Evolutionary conservation across 2,888 invertebrate species (phyloP).

Genomic region (Latheticus oryzae): DNA sequence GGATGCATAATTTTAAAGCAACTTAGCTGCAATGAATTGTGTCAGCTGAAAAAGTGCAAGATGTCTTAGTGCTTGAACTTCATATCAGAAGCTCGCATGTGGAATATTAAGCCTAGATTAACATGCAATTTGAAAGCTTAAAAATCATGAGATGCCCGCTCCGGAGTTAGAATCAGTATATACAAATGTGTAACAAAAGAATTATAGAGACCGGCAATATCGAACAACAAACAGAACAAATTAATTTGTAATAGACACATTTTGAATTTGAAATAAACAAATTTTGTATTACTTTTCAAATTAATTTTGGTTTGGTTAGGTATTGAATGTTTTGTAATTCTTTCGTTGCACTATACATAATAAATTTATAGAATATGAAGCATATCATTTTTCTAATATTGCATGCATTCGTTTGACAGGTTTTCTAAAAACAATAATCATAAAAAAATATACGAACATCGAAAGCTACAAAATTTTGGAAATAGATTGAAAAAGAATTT

Average conservation of each 20-base stretch:
- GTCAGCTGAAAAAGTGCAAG: slow-evolving; percentile 50
- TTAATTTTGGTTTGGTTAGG: too few species aligned
- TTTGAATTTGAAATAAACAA: slow-evolving; percentile 1
- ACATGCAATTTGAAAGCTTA: slow-evolving; percentile 55
- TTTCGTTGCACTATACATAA: too few species aligned
- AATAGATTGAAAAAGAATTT: too few species aligned
- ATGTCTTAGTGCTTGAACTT: slow-evolving; percentile 55
- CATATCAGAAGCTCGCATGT: slow-evolving; percentile 52
- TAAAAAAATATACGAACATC: too few species aligned
- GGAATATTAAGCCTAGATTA: slow-evolving; percentile 54
- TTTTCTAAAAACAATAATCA: too few species aligned
- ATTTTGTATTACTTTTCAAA: too few species aligned
- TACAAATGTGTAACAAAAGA: background rate
- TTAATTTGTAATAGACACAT: too few species aligned
- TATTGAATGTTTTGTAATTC: too few species aligned
- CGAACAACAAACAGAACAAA: too few species aligned
- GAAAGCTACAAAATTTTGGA: too few species aligned
- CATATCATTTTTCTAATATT: too few species aligned
- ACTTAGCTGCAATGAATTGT: slow-evolving; percentile 23
- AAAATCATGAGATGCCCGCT: slow-evolving; percentile 37
- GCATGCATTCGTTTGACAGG: slow-evolving; percentile 37
- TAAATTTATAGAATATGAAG: too few species aligned
- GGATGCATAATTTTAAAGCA: slow-evolving; percentile 23
- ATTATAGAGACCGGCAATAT: background rate
- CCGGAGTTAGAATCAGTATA: background rate